These are phyloP conservation scores for Takifugu ocellatus DNA, from an alignment of 2,797 vertebrate species.

Conservation along the genomic window DNA sequence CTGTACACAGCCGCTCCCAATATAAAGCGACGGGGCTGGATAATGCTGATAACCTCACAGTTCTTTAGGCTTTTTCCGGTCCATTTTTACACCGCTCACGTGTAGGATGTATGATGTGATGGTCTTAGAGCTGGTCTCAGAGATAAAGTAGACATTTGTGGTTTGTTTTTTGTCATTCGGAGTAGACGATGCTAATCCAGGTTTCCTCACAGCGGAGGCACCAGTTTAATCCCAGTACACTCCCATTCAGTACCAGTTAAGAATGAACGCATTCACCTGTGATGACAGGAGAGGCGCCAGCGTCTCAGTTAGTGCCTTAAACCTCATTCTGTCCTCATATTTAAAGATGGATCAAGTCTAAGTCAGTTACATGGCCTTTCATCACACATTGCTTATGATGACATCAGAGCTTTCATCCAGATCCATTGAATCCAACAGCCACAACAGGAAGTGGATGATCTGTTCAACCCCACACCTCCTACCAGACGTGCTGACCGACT, in stretches of 20 bases:
- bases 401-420: neutral
- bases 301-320: conserved; percentile 11
- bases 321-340: conserved; percentile 2
- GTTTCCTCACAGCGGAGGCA: conserved; percentile 11
- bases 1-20: conserved; percentile 6
- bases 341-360: conserved; percentile 3
- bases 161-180: no score
- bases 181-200: conserved; percentile 3
- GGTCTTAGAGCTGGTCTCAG: no score
- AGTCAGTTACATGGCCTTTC: neutral
- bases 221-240: conserved; percentile 12
- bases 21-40: conserved; percentile 5
- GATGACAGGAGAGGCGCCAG: conserved; percentile 2
- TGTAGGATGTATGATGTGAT: no score
- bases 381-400: neutral
- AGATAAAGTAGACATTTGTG: neutral
- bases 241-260: conserved; percentile 16
- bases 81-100: no score
- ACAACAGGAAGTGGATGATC: conserved; percentile 38
- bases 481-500: conserved; percentile 51
- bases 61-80: no score
- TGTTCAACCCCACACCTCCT: conserved; percentile 42
- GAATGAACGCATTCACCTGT: conserved; percentile 11
- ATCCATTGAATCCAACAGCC: conserved; percentile 9
- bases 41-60: no score